These are phyloP conservation scores for Pherbina coryleti DNA, from an alignment of 2,888 invertebrate genomes.

Conservation along the genomic window DNA sequence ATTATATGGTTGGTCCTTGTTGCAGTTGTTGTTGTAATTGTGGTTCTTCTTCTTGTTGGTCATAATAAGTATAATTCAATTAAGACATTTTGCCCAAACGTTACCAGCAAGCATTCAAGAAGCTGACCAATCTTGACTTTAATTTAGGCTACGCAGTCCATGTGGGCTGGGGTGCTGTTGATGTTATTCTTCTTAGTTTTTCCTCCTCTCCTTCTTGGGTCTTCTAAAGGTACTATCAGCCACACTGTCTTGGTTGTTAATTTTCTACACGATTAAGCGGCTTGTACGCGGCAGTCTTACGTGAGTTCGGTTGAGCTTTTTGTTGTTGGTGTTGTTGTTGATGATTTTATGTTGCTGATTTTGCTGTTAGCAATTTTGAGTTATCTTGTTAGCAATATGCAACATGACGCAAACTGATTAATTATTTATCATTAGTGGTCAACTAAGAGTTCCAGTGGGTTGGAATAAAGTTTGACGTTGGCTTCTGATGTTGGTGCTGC, in stretches of 20 bases:
- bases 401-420: conserved; percentile 23
- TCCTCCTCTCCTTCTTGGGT: background rate
- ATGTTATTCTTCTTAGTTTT: too few relatives aligned
- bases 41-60: background rate
- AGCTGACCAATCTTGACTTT: too few relatives aligned
- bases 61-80: conserved; percentile 62
- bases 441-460: background rate
- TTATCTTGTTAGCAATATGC: background rate
- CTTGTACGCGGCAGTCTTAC: too few relatives aligned
- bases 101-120: background rate
- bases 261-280: conserved; percentile 12
- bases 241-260: background rate
- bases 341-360: background rate
- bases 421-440: conserved; percentile 29
- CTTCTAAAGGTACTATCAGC: background rate
- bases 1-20: background rate
- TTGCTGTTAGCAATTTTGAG: background rate
- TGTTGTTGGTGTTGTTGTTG: background rate
- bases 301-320: background rate
- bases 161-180: too few relatives aligned
- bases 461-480: background rate
- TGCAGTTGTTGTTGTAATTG: background rate
- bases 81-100: conserved; percentile 56
- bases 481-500: background rate
- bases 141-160: too few relatives aligned